Conservation (phyloP, 37 sponge, comb jelly and placozoan genomes). For the Geodia barretti region DNA sequence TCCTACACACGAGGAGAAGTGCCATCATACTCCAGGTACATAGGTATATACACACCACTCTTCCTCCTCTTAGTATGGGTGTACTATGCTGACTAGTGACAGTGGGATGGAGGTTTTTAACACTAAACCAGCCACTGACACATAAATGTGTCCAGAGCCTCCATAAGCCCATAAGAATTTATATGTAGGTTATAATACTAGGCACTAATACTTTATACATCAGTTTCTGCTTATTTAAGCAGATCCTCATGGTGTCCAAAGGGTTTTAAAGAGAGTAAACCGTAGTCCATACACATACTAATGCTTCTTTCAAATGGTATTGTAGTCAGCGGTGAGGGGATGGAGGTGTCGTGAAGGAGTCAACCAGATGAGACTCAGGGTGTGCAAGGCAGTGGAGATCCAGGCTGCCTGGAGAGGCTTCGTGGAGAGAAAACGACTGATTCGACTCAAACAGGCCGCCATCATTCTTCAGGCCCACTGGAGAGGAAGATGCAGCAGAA, state of each 20-base stretch:
- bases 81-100: too few species aligned
- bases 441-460: constrained; percentile 29
- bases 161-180: too few species aligned
- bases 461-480: constrained; percentile 59
- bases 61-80: too few species aligned
- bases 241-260: neutral
- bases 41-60: too few species aligned
- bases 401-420: constrained; percentile 76
- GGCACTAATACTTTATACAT: too few species aligned
- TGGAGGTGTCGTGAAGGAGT: constrained; percentile 39
- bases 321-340: constrained; percentile 54
- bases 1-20: constrained; percentile 57
- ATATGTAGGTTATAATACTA: too few species aligned
- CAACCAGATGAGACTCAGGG: constrained; percentile 17
- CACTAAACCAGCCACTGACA: too few species aligned
- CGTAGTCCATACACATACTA: too few species aligned
- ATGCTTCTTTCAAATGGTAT: too few species aligned
- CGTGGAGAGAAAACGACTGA: constrained; percentile 9
- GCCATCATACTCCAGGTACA: constrained; percentile 65
- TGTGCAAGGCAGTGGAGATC: constrained; percentile 74
- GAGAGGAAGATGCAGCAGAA: constrained; percentile 48
- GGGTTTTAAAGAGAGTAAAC: neutral
- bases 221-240: too few species aligned
- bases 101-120: too few species aligned
- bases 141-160: too few species aligned